Evolutionary conservation across 1,140 invertebrate species (phyloP).

Genomic region (Antheraea pernyi): DNA sequence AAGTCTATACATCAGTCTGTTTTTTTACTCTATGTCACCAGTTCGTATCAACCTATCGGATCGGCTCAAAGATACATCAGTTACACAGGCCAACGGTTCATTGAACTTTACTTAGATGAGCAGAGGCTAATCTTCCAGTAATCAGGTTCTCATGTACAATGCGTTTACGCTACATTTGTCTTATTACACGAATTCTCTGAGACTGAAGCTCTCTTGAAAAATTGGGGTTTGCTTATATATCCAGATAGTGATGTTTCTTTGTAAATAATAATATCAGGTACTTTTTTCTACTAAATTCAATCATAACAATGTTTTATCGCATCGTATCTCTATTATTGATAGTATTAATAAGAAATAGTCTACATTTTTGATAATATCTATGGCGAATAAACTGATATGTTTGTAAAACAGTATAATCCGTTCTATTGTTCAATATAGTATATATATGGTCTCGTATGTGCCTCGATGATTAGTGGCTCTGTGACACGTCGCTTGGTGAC

Average conservation of each 20-base stretch:
- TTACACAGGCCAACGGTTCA: slow-evolving; percentile 23
- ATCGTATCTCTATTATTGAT: too few species aligned
- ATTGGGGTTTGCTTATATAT: background rate
- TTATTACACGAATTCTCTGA: slow-evolving; percentile 21
- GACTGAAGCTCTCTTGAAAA: background rate
- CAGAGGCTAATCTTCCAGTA: slow-evolving; percentile 28
- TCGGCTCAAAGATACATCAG: slow-evolving; percentile 27
- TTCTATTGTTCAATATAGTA: too few species aligned
- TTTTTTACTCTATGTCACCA: slow-evolving; percentile 5
- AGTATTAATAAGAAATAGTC: too few species aligned
- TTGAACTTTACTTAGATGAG: slow-evolving; percentile 28
- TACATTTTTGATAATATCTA: too few species aligned
- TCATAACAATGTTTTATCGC: too few species aligned
- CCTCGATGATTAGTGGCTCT: too few species aligned
- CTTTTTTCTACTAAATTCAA: too few species aligned
- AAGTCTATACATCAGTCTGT: background rate
- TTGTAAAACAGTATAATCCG: too few species aligned
- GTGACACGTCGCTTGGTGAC: too few species aligned
- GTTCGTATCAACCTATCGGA: slow-evolving; percentile 13
- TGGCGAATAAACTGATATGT: too few species aligned
- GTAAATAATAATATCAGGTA: background rate
- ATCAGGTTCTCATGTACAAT: slow-evolving; percentile 24
- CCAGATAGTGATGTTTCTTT: background rate
- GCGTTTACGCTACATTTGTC: slow-evolving; percentile 25
- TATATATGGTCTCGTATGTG: too few species aligned